Evolutionary conservation across 1,140 invertebrate genomes (phyloP).

Genomic region (Diorhabda sublineata): DNA sequence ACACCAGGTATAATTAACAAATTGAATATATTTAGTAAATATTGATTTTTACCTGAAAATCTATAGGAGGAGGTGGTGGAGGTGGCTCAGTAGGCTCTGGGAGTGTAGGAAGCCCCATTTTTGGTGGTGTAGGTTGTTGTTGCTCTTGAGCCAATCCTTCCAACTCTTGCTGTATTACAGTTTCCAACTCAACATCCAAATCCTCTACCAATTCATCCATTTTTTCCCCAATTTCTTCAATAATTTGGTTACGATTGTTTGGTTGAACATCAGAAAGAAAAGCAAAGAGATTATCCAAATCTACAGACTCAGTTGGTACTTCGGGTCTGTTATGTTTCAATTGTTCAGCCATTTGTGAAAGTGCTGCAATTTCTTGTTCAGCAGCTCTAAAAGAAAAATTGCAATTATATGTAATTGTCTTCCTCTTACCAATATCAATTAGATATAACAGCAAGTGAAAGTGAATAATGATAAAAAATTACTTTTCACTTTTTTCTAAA

Average conservation of each 20-base stretch:
- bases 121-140: slow-evolving; percentile 37
- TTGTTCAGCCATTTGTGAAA: slow-evolving; percentile 73
- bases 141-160: slow-evolving; percentile 46
- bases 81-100: slow-evolving; percentile 73
- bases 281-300: slow-evolving; percentile 89
- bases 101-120: slow-evolving; percentile 56
- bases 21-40: not conserved
- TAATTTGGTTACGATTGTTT: slow-evolving; percentile 54
- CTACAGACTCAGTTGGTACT: slow-evolving; percentile 61
- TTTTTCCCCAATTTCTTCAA: slow-evolving; percentile 79
- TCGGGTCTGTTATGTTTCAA: slow-evolving; percentile 61
- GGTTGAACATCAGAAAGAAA: slow-evolving; percentile 81
- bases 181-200: slow-evolving; percentile 66
- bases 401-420: no score
- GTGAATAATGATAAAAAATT: slow-evolving; percentile 25
- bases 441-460: not conserved
- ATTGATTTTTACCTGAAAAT: slow-evolving; percentile 30
- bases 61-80: slow-evolving; percentile 58
- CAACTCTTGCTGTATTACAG: slow-evolving; percentile 58
- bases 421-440: not conserved
- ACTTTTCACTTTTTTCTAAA: slow-evolving; percentile 54
- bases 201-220: slow-evolving; percentile 80
- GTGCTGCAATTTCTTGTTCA: slow-evolving; percentile 68
- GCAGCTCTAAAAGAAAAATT: slow-evolving; percentile 57
- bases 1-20: slow-evolving; percentile 9